Conservation (phyloP, 2,113 vertebrate species). For the Sphyrna mokarran region DNA sequence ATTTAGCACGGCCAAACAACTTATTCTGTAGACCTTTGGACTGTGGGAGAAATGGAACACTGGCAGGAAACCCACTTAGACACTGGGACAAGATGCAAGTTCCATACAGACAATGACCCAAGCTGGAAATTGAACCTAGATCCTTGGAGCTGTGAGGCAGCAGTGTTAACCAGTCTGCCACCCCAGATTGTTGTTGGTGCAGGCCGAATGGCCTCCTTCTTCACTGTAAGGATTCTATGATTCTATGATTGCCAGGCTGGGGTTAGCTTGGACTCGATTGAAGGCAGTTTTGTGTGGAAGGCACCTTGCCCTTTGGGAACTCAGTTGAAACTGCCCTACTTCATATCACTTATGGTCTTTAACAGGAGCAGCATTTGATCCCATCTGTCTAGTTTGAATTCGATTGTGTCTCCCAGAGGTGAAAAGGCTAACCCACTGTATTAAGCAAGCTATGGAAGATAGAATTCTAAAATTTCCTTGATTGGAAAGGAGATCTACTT, state of each 20-base stretch:
- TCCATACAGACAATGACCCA: too few relatives aligned
- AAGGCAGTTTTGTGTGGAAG: neutral
- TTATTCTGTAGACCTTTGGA: too few relatives aligned
- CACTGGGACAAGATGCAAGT: too few relatives aligned
- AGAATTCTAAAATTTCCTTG: neutral
- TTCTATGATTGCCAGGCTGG: neutral
- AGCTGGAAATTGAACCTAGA: too few relatives aligned
- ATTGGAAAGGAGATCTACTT: neutral
- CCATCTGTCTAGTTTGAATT: slow-evolving; percentile 19
- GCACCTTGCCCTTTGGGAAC: neutral
- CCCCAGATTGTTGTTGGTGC: too few relatives aligned
- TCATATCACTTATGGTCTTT: neutral
- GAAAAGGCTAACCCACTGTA: neutral
- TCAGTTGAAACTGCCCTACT: neutral
- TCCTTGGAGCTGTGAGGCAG: too few relatives aligned
- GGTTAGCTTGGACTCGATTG: neutral
- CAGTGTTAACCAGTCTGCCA: too few relatives aligned
- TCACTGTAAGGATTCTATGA: too few relatives aligned
- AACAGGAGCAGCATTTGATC: slow-evolving; percentile 23
- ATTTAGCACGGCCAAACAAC: too few relatives aligned
- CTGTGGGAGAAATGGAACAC: too few relatives aligned
- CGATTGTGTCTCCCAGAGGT: neutral
- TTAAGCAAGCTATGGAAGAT: neutral
- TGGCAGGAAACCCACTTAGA: too few relatives aligned
- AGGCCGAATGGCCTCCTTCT: too few relatives aligned